Conservation (phyloP, 2,113 vertebrate genomes). For the Tenrec ecaudatus region DNA sequence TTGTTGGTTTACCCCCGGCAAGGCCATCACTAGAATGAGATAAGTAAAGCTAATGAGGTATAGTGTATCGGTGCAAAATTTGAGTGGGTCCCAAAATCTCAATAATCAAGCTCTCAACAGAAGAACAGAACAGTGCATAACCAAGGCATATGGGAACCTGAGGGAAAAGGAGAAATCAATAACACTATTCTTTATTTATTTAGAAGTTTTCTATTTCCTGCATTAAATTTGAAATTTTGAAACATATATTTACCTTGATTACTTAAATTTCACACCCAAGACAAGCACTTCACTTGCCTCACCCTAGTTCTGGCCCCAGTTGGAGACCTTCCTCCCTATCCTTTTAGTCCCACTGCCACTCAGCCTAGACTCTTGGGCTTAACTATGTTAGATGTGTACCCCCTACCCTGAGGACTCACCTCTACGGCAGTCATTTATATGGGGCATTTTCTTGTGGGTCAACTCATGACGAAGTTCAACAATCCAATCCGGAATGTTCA, state of each 20-base stretch:
- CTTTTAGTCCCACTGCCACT: not conserved
- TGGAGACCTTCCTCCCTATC: not conserved
- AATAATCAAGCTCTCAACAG: constrained; percentile 14
- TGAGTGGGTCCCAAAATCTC: not conserved
- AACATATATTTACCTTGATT: not conserved
- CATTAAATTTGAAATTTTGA: constrained; percentile 25
- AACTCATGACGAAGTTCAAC: constrained; percentile 95
- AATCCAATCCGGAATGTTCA: constrained; percentile 96
- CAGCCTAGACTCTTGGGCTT: not conserved
- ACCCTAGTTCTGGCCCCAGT: not conserved
- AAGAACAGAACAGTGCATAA: not conserved
- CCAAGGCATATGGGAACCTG: not conserved
- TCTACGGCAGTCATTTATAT: constrained; percentile 92
- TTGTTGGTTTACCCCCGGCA: not conserved
- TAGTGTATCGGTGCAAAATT: constrained; percentile 11
- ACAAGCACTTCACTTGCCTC: not conserved
- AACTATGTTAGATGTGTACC: constrained; percentile 1
- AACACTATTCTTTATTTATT: constrained; percentile 2
- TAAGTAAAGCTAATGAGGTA: not conserved
- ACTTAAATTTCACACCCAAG: constrained; percentile 55
- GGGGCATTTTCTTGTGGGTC: constrained; percentile 94
- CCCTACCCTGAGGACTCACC: constrained; percentile 84
- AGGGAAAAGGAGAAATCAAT: constrained; percentile 46
- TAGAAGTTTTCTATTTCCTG: not conserved
- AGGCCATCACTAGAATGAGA: not conserved